These are phyloP conservation scores for Caenorhabditis brenneri DNA, from an alignment of 1,140 invertebrate species.

Conservation along the genomic window DNA sequence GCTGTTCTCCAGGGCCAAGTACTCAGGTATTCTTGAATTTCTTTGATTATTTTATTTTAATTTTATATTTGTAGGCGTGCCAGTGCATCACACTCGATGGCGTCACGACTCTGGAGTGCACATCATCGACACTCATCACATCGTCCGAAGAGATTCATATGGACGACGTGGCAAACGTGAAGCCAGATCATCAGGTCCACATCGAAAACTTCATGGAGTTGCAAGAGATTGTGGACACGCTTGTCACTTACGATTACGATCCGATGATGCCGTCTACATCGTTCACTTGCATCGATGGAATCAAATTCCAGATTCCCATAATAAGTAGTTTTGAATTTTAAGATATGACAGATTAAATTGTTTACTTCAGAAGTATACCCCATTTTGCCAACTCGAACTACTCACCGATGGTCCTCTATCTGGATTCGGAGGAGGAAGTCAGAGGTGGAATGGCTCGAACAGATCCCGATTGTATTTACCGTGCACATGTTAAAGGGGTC, in stretches of 20 bases:
- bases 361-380: slow-evolving; percentile 19
- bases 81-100: slow-evolving; percentile 35
- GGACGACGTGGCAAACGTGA: slow-evolving; percentile 30
- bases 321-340: slow-evolving; percentile 48
- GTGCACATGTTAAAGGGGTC: slow-evolving; percentile 57
- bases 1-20: slow-evolving; percentile 42
- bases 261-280: slow-evolving; percentile 45
- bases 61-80: neutral
- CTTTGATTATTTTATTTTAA: no score
- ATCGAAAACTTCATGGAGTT: slow-evolving; percentile 53
- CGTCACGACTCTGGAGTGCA: slow-evolving; percentile 7
- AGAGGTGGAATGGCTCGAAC: slow-evolving; percentile 55
- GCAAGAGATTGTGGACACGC: slow-evolving; percentile 59
- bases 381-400: slow-evolving; percentile 42
- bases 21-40: neutral
- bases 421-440: slow-evolving; percentile 60
- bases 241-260: slow-evolving; percentile 58
- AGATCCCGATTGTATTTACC: slow-evolving; percentile 63
- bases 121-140: slow-evolving; percentile 21
- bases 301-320: slow-evolving; percentile 49
- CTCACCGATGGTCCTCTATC: slow-evolving; percentile 60
- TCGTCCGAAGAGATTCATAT: slow-evolving; percentile 34
- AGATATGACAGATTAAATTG: neutral
- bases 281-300: slow-evolving; percentile 55
- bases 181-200: neutral